phyloP scores from a whole-genome alignment of 2,113 vertebrate species.

The Lepus europaeus region DNA sequence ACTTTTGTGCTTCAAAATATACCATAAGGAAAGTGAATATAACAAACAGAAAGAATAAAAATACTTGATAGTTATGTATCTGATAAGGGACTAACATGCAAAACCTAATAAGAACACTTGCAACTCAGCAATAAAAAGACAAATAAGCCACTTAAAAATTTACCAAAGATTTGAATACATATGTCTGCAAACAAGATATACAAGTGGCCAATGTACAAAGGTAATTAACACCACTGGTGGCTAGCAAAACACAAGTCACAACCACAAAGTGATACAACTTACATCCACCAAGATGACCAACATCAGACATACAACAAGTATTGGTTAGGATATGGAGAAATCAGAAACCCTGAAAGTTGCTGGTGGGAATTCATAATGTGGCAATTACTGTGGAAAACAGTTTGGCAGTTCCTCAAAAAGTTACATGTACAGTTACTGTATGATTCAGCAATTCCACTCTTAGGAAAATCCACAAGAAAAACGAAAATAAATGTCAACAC shows the following conservation, averaged over 20 bases:
- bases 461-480: neutral
- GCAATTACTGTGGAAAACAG: neutral
- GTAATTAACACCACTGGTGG: neutral
- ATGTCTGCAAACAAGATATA: constrained; percentile 34
- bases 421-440: neutral
- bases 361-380: neutral
- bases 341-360: neutral
- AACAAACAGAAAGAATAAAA: neutral
- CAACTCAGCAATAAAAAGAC: constrained; percentile 29
- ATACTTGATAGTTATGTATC: neutral
- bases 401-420: neutral
- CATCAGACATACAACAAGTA: neutral
- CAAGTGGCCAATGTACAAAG: constrained; percentile 15
- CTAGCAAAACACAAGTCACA: constrained; percentile 45
- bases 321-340: neutral
- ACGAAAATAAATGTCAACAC: neutral
- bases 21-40: neutral
- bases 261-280: neutral
- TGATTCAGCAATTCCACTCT: neutral
- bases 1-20: neutral
- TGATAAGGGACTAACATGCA: neutral
- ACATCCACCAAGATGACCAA: neutral
- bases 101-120: constrained; percentile 22
- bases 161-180: neutral
- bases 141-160: neutral